Evolutionary conservation across 2,888 invertebrate genomes (phyloP), one percentile per base, ranked within the genome.

Genomic region (Nysson spinosus): DNA sequence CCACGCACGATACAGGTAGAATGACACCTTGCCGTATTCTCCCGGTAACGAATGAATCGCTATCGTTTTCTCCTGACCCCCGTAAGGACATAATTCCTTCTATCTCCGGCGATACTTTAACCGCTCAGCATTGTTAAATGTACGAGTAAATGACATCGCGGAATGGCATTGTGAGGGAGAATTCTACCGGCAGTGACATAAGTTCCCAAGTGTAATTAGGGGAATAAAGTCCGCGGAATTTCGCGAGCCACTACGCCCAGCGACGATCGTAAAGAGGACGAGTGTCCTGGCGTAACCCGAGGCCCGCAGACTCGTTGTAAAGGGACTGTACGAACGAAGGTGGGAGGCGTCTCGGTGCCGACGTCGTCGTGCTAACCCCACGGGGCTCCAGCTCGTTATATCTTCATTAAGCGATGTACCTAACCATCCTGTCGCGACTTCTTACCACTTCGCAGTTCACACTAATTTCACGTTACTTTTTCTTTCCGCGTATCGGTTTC

Each of bases 201-300:
- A 84, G 80, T 84, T 82, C 75, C 70, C 80, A 69, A 74, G 78
- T 82, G 80, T 85, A 85, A 85, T 83, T 82, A 83, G 80, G 73
- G 72, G 69, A 82, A 85, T 85, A 82, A 85, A 84, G 84, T 83
- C 77, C 79, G 75, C 77, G 75, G 79, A 78, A 83, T 83, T 83
- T 78, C 73, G 69, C 70, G 69, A 70, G 68, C 58, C 70, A 54
- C 57, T 65, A 57, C 57, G 52, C 35, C 61, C 65, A 37, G 61
- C 64, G 42, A 65, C 43, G 69, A 74, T 75, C 75, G 76, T 75
- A 75, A 75, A 76, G 76, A 75, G 56, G 72, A 72, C 62, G 70
- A 62, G 69, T 50, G 69, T 67, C 51, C 65, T 43, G 63, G 63
- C 64, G 77, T 77, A 76, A 77, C 63, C 68, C 64, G 78, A 77